These are phyloP conservation scores for Thripadectes ignobilis DNA, from an alignment of 2,797 vertebrate species.

Conservation along the genomic window DNA sequence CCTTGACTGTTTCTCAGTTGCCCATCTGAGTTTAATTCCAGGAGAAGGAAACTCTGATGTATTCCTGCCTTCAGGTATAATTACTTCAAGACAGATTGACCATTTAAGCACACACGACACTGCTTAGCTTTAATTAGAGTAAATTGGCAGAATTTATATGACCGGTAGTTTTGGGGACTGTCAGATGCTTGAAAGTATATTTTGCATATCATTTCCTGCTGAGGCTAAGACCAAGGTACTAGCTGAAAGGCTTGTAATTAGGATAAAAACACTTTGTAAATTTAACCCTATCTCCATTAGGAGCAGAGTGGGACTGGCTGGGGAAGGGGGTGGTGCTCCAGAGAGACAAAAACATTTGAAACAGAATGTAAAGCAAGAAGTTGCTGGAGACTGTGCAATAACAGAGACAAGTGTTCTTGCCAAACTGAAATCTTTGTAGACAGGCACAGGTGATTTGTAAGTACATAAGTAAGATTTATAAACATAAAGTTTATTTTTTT, in stretches of 20 bases:
- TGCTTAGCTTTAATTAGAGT: constrained; percentile 78
- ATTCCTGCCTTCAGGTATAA: constrained; percentile 84
- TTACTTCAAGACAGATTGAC: constrained; percentile 85
- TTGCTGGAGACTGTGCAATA: neutral
- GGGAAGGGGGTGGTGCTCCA: neutral
- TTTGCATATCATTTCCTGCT: constrained; percentile 66
- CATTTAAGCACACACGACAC: constrained; percentile 79
- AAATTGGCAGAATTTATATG: constrained; percentile 76
- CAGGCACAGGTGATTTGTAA: neutral
- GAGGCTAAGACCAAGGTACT: constrained; percentile 36
- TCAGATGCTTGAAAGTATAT: constrained; percentile 66
- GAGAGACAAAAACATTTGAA: neutral
- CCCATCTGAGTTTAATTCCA: constrained; percentile 85
- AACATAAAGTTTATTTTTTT: neutral
- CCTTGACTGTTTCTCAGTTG: constrained; percentile 54
- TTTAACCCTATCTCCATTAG: constrained; percentile 15
- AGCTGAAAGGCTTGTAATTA: constrained; percentile 59
- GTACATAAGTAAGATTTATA: neutral
- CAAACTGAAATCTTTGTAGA: neutral
- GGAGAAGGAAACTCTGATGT: constrained; percentile 75
- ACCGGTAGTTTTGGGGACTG: constrained; percentile 71
- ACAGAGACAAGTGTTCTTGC: neutral
- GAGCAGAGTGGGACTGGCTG: neutral
- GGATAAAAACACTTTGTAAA: constrained; percentile 58
- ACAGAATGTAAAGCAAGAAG: neutral